Percentiles rank a stretch among this genome's conserved stretches.
Evolutionary conservation across 2,888 invertebrate genomes (phyloP).

Genomic region (Pachydiplax longipennis): DNA sequence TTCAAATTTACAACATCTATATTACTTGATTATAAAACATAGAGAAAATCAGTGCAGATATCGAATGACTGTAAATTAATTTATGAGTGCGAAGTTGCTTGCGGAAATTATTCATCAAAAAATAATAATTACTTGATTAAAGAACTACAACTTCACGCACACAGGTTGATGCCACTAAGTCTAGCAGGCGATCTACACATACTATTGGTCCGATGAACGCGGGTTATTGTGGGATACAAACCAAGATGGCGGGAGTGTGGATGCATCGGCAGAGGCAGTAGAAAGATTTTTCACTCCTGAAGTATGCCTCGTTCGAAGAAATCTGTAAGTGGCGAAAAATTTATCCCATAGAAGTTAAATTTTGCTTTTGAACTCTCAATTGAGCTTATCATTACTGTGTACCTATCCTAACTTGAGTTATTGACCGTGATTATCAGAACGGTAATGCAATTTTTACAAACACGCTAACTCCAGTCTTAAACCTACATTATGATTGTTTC

Average conservation of each 20-base stretch:
- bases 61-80: not conserved
- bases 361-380: not conserved
- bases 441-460: slow-evolving; percentile 27
- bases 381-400: not conserved
- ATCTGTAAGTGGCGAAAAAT: slow-evolving; percentile 57
- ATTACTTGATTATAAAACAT: not conserved
- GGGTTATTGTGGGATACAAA: slow-evolving; percentile 47
- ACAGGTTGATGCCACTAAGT: slow-evolving; percentile 36
- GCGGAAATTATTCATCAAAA: not conserved
- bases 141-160: not conserved
- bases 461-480: not conserved
- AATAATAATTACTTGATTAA: slow-evolving; percentile 1
- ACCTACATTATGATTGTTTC: not conserved
- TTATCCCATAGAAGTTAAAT: slow-evolving; percentile 45
- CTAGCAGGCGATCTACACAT: not conserved
- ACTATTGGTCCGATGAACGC: slow-evolving; percentile 19
- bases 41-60: not conserved
- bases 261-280: slow-evolving; percentile 50
- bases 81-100: not conserved
- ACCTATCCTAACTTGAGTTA: not conserved
- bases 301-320: slow-evolving; percentile 60
- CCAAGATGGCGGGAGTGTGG: slow-evolving; percentile 54
- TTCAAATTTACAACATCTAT: not conserved
- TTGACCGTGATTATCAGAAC: not conserved
- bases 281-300: slow-evolving; percentile 12